Conservation (phyloP, 2,113 vertebrate genomes). For the Merops nubicus region DNA sequence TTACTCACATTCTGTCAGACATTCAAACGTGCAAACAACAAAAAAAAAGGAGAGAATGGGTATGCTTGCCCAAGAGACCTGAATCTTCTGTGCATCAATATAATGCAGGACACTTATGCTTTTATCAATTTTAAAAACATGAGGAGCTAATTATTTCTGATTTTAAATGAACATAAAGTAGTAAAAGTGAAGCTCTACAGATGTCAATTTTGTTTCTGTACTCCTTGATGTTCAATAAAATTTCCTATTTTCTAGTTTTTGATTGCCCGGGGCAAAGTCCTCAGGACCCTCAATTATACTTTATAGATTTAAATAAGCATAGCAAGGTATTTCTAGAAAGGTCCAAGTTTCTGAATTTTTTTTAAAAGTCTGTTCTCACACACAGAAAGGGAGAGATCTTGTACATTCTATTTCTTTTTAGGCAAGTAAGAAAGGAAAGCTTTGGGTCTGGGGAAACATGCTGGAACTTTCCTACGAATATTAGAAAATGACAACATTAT, state of each 20-base stretch:
- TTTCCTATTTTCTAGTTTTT: background rate
- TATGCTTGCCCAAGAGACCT: rapidly evolving
- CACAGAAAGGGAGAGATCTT: background rate
- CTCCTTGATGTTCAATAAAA: background rate
- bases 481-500: background rate
- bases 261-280: background rate
- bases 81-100: background rate
- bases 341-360: background rate
- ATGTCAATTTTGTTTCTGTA: background rate
- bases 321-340: background rate
- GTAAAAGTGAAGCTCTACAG: background rate
- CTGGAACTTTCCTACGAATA: background rate
- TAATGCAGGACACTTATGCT: background rate
- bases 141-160: background rate
- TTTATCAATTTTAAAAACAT: background rate
- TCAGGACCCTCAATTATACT: background rate
- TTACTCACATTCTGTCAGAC: background rate
- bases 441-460: background rate
- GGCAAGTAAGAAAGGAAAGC: background rate
- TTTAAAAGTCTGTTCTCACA: background rate
- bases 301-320: background rate
- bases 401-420: background rate
- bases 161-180: background rate
- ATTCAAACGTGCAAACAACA: background rate
- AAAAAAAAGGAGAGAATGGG: background rate